Evolutionary conservation across 2,888 invertebrate genomes (phyloP).

Genomic region (Epistrophe eligans): DNA sequence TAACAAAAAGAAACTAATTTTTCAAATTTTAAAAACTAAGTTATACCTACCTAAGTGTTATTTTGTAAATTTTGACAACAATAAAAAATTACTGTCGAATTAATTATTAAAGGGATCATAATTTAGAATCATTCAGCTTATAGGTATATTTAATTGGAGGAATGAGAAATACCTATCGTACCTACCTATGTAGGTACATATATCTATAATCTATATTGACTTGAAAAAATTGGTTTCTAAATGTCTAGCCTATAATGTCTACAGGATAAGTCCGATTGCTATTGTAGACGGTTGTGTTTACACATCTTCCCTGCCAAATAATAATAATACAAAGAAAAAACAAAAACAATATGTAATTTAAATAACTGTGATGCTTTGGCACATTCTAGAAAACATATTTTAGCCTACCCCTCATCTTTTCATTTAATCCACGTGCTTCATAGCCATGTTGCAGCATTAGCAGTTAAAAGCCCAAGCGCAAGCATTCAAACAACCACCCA

Average conservation of each 20-base stretch:
- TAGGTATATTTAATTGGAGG: too few species aligned
- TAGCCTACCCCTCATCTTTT: neutral
- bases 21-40: too few species aligned
- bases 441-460: constrained; percentile 69
- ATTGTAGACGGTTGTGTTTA: neutral
- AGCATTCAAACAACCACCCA: constrained; percentile 1
- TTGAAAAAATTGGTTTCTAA: neutral
- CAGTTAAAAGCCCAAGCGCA: constrained; percentile 65
- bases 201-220: neutral
- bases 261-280: neutral
- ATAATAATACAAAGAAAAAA: neutral
- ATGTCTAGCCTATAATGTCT: neutral
- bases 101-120: too few species aligned
- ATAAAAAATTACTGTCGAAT: too few species aligned
- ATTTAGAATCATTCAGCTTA: too few species aligned
- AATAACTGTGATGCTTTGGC: constrained; percentile 38
- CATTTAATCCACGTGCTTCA: constrained; percentile 51
- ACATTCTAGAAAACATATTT: constrained; percentile 33
- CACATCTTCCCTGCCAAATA: neutral
- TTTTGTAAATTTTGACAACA: too few species aligned
- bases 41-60: too few species aligned
- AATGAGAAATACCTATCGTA: neutral
- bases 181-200: too few species aligned
- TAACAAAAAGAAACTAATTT: too few species aligned
- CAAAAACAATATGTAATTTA: constrained; percentile 26